These are phyloP conservation scores for Epirrita christyi DNA, from an alignment of 2,888 invertebrate species.

Conservation along the genomic window DNA sequence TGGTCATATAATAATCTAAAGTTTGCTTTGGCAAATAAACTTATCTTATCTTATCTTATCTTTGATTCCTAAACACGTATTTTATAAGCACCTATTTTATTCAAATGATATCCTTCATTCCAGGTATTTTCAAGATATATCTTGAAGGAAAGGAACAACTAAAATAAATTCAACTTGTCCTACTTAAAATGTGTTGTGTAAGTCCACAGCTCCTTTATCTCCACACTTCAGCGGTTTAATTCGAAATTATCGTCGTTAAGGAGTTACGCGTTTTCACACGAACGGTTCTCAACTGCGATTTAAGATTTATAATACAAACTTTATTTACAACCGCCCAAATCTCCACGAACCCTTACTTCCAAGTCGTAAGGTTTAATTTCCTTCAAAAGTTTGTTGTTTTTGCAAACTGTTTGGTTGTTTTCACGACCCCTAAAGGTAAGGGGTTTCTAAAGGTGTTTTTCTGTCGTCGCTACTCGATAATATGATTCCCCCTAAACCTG, in stretches of 20 bases:
- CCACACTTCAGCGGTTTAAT: conserved; percentile 65
- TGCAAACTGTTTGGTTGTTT: conserved; percentile 31
- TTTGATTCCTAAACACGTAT: no score
- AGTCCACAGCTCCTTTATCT: conserved; percentile 60
- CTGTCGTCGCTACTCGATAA: conserved; percentile 44
- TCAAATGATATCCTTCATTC: no score
- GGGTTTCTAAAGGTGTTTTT: conserved; percentile 58
- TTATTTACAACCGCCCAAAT: conserved; percentile 28
- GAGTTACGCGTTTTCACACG: conserved; percentile 70
- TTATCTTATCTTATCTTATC: no score
- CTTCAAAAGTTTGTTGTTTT: conserved; percentile 9
- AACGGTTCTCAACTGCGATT: conserved; percentile 65
- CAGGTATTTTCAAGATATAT: no score
- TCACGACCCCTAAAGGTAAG: conserved; percentile 59
- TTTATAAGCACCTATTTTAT: no score
- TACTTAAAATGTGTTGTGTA: conserved; percentile 67
- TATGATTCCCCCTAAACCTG: conserved; percentile 59
- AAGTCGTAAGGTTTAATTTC: conserved; percentile 28
- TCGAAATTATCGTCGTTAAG: conserved; percentile 72
- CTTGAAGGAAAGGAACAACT: background rate
- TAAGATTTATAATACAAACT: conserved; percentile 63
- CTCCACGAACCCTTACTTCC: background rate
- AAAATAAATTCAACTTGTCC: conserved; percentile 43
- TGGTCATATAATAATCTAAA: no score
- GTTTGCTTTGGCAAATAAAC: no score